Evolutionary conservation across 2,797 vertebrate species (phyloP), one percentile per base, ranked within the genome.

Genomic region (Nasua narica): DNA sequence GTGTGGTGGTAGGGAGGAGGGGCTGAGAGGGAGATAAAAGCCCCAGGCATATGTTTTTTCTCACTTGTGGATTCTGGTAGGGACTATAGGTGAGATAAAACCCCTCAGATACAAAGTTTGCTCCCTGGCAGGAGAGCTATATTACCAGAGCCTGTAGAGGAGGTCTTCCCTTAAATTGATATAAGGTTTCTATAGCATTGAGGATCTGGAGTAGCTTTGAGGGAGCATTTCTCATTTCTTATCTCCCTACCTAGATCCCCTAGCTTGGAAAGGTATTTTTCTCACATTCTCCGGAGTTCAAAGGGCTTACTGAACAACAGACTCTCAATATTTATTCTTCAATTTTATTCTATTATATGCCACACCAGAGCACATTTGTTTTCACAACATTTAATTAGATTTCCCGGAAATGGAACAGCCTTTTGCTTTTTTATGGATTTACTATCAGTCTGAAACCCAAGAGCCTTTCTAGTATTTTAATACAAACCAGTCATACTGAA

Each of bases 361-460:
- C 16, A 48, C 94, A 97, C 91, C 97, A 98, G 96, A 92, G 48
- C 86, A 96, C 78, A 97, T 98, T 98, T 98, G 90, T 98, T 98
- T 98, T 98, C 95, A 98, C 92, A 97, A 97, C 92, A 87, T 97
- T 97, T 98, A 98, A 98, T 98, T 98, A 97, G 96, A 97, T 98
- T 98, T 98, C 94, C 94, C 87, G 96, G 98, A 98, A 98, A 98
- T 96, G 97, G 98, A 98, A 98, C 98, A 98, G 98, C 98, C 98
- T 97, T 98, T 98, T 98, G 97, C 96, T 98, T 97, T 95, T 94
- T 98, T 96, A 98, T 98, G 98, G 97, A 98, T 97, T 98, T 98
- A 96, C 96, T 98, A 98, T 99, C 98, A 97, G 92, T 98, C 97
- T 97, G 98, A 98, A 98, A 98, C 93, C 94, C 96, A 98, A 98